Evolutionary conservation across 2,113 vertebrate species (phyloP), one percentile per base, ranked within the genome.

Genomic region (Xenopus laevis): DNA sequence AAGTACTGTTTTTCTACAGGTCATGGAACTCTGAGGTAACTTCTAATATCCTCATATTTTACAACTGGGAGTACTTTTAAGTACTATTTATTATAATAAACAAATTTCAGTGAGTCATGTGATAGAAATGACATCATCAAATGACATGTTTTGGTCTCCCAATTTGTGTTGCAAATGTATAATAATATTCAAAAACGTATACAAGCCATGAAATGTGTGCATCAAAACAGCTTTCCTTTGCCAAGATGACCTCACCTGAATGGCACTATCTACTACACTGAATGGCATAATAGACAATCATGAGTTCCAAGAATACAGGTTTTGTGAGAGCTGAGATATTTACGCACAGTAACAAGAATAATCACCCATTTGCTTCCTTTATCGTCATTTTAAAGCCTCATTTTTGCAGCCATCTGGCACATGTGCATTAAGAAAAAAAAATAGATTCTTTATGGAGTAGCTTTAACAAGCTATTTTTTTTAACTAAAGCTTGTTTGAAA

Each of bases 381-480:
- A n/a, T 80, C 33, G 65, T 65, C 65, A 79, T 79, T 78, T 83
- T 79, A 77, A 79, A 82, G 71, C 63, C 79, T 81, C 81, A 83
- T 80, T 81, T 77, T 74, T 76, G 64, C 78, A 68, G 59, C 65
- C 70, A 81, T 71, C 81, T 82, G 76, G 61, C 70, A 77, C 45
- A 76, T 78, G 4, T 68, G 68, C 13, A 72, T 78, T 76, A 80
- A 53, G 57, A 21, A 60, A 60, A 27, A n/a, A 23, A 18, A 60
- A 6, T 60, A 23, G 58, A 60, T 3, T 4, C 21, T 60, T 18
- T 60, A 60, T 23, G 21, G 11, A 13, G 21, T 3, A 60, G 4
- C 9, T 60, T 23, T 60, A 60, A 27, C 58, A 60, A 60, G 18
- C 21, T 27, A 27, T 60, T 27, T 27, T 40, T 60, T n/a, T 55